Evolutionary conservation across 2,113 vertebrate species (phyloP), one percentile per base, ranked within the genome.

Genomic region (Oenanthe melanoleuca): DNA sequence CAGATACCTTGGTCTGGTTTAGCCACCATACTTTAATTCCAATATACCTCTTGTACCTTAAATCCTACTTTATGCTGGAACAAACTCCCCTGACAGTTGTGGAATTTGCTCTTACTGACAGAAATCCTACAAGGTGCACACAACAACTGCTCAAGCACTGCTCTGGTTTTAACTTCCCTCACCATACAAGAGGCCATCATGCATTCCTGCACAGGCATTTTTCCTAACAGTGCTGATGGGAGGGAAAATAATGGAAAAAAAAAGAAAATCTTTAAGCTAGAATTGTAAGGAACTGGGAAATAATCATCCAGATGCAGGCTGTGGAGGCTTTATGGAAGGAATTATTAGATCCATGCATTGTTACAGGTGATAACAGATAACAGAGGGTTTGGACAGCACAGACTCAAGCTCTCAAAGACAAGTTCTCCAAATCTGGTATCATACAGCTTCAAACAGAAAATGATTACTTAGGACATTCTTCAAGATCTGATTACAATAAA

Each of bases 221-320:
- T 50, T 66, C n/a, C 40, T 63, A 20, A 67, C 11, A 55, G 11
- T 17, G 26, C 47, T 21, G 42, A 44, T 9, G 14, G 3, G 14
- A 29, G 6, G 3, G 21, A 0, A 12, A 50, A n/a, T 28, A 21
- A 14, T 0, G 0, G 6, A 1, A 9, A 44, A 21, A 19, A 65
- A 11, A 1, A 21, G 3, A 25, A 77, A 37, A 22, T 19, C 22
- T 63, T 59, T 12, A 11, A 53, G 72, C 5, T 29, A 26, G 8
- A 44, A 42, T 5, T 59, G 13, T 44, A 55, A 49, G 20, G 29
- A 72, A 64, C 14, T 29, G 38, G 21, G 14, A 71, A 75, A 34
- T 17, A 63, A 23, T 25, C 5, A 6, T 20, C 31, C 40, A 56
- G 56, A 65, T 8, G 23, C 55, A 65, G 38, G 45, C 28, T 38